Percentiles rank a stretch among this genome's conserved stretches.
phyloP scores from a whole-genome alignment of 2,888 invertebrate genomes.

The Leptopilina syphax region DNA sequence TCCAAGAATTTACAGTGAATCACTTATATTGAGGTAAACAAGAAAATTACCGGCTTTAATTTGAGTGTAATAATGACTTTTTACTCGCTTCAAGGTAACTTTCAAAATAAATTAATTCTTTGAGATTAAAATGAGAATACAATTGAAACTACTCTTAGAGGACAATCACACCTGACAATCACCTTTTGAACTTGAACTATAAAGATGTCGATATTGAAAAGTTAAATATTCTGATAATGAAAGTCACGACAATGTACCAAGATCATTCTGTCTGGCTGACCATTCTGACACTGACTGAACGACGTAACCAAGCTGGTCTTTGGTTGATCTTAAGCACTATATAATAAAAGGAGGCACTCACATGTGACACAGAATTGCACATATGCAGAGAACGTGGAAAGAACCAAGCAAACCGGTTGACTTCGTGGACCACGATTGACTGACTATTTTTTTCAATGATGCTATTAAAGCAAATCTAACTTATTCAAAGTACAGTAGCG shows the following conservation, averaged over 20 bases:
- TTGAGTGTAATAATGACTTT: background rate
- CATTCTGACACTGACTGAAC: constrained; percentile 43
- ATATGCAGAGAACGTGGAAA: constrained; percentile 40
- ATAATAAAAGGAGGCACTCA: constrained; percentile 26
- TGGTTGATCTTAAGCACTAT: constrained; percentile 36
- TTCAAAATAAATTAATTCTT: background rate
- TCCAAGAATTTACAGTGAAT: background rate
- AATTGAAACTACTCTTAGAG: background rate
- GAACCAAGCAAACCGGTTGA: constrained; percentile 54
- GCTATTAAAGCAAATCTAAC: background rate
- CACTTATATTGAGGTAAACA: background rate
- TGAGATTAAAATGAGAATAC: constrained; percentile 9
- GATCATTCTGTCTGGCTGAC: constrained; percentile 48
- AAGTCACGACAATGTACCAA: constrained; percentile 44
- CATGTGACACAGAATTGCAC: constrained; percentile 38
- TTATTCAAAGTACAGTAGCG: constrained; percentile 22
- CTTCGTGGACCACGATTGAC: constrained; percentile 57
- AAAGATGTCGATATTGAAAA: constrained; percentile 38
- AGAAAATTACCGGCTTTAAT: constrained; percentile 11
- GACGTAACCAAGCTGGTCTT: background rate
- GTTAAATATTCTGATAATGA: constrained; percentile 43
- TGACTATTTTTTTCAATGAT: constrained; percentile 50
- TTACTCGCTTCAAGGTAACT: background rate
- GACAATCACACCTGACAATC: constrained; percentile 43
- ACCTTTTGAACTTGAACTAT: constrained; percentile 38